Percentiles rank a stretch among this genome's conserved stretches.
These are phyloP conservation scores for Esox lucius DNA, from an alignment of 2,797 vertebrate genomes.

Conservation along the genomic window DNA sequence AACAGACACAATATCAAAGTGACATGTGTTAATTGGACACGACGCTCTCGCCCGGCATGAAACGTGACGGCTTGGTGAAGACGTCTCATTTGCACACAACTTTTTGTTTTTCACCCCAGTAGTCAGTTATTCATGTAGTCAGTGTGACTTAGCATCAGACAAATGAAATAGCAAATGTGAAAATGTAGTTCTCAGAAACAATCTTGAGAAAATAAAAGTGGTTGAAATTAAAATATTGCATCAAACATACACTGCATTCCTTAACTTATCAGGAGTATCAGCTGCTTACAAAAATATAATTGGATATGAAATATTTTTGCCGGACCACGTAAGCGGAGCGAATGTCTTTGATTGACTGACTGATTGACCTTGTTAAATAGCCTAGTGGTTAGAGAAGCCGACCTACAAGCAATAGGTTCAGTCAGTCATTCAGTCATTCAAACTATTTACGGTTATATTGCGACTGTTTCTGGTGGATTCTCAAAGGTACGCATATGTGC, in stretches of 20 bases:
- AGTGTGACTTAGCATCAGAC: constrained; percentile 1
- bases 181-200: neutral
- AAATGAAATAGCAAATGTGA: neutral
- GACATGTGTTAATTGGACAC: constrained; percentile 3
- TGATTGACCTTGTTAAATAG: no score
- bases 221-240: neutral
- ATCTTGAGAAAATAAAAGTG: neutral
- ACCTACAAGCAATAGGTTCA: no score
- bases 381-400: no score
- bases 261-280: no score
- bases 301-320: no score
- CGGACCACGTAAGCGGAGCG: no score
- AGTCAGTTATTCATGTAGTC: neutral
- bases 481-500: no score
- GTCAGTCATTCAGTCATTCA: no score
- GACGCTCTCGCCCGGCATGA: neutral
- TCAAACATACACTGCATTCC: neutral
- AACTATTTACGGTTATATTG: no score
- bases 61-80: neutral
- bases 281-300: no score
- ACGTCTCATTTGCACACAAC: neutral
- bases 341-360: no score
- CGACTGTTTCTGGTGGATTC: no score
- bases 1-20: neutral
- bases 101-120: constrained; percentile 3